Evolutionary conservation across 2,797 vertebrate genomes (phyloP).

Genomic region (Margarornis squamiger): DNA sequence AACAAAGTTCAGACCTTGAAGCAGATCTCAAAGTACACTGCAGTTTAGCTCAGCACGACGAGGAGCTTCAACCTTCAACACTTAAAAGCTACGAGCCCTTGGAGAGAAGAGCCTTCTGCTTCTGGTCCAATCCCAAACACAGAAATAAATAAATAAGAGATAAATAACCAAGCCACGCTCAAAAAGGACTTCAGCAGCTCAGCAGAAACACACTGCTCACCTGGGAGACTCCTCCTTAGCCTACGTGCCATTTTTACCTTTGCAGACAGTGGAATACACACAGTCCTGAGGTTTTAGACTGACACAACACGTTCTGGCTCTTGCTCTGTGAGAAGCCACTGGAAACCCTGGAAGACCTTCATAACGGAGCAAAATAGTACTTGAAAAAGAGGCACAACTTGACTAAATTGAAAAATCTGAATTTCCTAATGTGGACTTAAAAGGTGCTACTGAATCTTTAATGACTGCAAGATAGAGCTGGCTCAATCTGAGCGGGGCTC

Average conservation of each 20-base stretch:
- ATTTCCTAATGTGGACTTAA: constrained; percentile 64
- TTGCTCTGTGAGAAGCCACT: constrained; percentile 14
- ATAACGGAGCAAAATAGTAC: neutral
- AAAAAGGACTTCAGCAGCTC: neutral
- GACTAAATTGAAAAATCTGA: constrained; percentile 59
- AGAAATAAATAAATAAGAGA: constrained; percentile 13
- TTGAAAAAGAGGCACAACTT: constrained; percentile 48
- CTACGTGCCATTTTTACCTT: neutral
- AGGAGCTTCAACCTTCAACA: constrained; percentile 2
- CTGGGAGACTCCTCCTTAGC: neutral
- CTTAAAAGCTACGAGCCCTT: neutral
- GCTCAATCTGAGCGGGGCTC: constrained; percentile 34
- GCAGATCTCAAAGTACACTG: neutral
- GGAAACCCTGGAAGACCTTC: constrained; percentile 61
- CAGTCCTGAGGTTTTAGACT: neutral
- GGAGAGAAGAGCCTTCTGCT: neutral
- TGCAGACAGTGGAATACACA: neutral
- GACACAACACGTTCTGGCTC: constrained; percentile 12
- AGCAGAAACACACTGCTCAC: neutral
- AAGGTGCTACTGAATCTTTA: constrained; percentile 55
- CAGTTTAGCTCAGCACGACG: neutral
- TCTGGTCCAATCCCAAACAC: neutral
- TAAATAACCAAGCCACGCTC: neutral
- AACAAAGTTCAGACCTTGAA: neutral
- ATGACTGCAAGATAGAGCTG: constrained; percentile 27